Evolutionary conservation across 2,113 vertebrate species (phyloP).

Genomic region (Pelvicachromis taeniatus): DNA sequence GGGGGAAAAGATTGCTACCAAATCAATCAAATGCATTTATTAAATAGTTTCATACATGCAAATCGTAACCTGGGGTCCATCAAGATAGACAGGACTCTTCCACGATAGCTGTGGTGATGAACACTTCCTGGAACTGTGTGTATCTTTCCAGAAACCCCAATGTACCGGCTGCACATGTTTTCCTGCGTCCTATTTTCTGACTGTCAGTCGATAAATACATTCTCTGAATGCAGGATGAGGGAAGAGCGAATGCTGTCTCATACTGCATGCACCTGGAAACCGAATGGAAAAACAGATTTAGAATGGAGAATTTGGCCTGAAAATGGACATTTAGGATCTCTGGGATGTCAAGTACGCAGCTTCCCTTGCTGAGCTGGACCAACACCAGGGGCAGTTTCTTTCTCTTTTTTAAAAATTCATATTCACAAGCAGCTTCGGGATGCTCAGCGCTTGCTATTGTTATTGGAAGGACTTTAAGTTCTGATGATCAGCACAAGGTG

Average conservation of each 20-base stretch:
- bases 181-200: constrained; percentile 33
- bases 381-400: neutral
- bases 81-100: neutral
- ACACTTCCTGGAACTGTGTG: neutral
- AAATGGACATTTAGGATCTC: neutral
- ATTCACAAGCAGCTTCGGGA: neutral
- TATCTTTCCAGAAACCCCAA: neutral
- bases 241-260: neutral
- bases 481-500: constrained; percentile 9
- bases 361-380: neutral
- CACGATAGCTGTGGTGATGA: neutral
- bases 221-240: constrained; percentile 54
- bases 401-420: neutral
- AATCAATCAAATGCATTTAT: neutral
- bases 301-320: neutral
- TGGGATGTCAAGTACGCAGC: neutral
- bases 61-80: neutral
- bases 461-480: neutral
- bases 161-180: constrained; percentile 27
- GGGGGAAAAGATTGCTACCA: neutral
- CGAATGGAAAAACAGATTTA: neutral
- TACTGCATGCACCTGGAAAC: neutral
- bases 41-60: neutral
- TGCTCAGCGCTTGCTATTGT: neutral
- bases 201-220: constrained; percentile 53